phyloP scores from a whole-genome alignment of 23 tunicate genomes.

The Styela plicata region DNA sequence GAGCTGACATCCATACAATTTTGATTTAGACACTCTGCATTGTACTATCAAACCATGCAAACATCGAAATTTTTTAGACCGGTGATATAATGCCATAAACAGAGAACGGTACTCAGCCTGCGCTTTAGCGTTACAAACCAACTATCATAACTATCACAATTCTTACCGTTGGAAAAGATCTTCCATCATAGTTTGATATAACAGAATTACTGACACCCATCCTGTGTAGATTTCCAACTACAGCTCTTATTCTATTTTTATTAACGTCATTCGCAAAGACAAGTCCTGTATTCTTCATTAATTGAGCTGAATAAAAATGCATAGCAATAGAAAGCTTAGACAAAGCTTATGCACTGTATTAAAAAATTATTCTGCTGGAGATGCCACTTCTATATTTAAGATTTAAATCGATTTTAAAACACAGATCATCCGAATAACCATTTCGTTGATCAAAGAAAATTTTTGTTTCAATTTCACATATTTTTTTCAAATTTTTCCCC shows the following conservation, averaged over 20 bases:
- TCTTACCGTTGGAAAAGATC: slow-evolving; percentile 93
- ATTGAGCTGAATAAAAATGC: slow-evolving; percentile 86
- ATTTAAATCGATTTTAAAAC: no score
- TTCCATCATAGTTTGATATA: slow-evolving; percentile 85
- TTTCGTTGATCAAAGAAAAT: no score
- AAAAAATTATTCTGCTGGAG: no score
- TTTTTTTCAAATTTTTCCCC: no score
- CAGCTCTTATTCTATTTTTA: slow-evolving; percentile 65
- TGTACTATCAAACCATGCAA: slow-evolving; percentile 18
- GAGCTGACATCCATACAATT: no score
- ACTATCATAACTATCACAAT: no score
- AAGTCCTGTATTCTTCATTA: slow-evolving; percentile 97
- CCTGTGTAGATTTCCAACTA: slow-evolving; percentile 88
- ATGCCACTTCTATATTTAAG: no score
- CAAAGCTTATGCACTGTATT: no score
- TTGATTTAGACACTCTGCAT: no score
- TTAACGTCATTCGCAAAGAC: slow-evolving; percentile 85
- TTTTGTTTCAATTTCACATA: no score
- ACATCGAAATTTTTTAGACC: background rate
- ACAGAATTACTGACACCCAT: slow-evolving; percentile 88
- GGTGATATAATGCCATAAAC: background rate
- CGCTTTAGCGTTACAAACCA: background rate
- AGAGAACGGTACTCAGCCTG: background rate
- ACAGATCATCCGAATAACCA: no score
- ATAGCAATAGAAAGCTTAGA: no score